phyloP scores from a whole-genome alignment of 2,113 vertebrate genomes.

The Isurus oxyrinchus region DNA sequence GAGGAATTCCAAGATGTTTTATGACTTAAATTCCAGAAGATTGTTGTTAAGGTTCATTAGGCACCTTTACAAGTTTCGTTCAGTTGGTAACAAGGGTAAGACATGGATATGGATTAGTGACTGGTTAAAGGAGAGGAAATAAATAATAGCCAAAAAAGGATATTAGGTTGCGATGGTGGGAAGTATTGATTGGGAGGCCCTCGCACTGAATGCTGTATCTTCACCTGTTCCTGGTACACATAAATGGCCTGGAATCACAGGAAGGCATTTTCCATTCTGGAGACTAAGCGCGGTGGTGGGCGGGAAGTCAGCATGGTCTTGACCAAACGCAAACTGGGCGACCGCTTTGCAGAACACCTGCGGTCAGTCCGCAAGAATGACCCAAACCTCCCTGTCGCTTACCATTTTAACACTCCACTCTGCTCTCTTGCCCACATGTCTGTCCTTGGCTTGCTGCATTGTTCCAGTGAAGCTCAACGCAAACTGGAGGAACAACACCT shows the following conservation, averaged over 20 bases:
- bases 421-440: too few relatives aligned
- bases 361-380: too few relatives aligned
- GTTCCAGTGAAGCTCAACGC: too few relatives aligned
- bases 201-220: background rate
- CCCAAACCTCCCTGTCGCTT: too few relatives aligned
- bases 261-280: too few relatives aligned
- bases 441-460: too few relatives aligned
- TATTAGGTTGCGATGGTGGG: background rate
- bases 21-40: background rate
- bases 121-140: background rate
- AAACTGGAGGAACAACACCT: too few relatives aligned
- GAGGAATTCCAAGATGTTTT: background rate
- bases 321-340: too few relatives aligned
- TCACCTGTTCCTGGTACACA: background rate
- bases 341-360: too few relatives aligned
- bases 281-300: too few relatives aligned
- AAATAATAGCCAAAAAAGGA: background rate
- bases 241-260: background rate
- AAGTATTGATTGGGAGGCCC: background rate
- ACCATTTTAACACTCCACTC: too few relatives aligned
- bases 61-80: background rate
- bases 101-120: background rate
- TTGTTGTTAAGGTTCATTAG: background rate
- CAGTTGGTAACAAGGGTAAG: background rate
- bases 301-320: too few relatives aligned